These are phyloP conservation scores for Spisula subtruncata DNA, from an alignment of 2,888 invertebrate genomes.

Conservation along the genomic window DNA sequence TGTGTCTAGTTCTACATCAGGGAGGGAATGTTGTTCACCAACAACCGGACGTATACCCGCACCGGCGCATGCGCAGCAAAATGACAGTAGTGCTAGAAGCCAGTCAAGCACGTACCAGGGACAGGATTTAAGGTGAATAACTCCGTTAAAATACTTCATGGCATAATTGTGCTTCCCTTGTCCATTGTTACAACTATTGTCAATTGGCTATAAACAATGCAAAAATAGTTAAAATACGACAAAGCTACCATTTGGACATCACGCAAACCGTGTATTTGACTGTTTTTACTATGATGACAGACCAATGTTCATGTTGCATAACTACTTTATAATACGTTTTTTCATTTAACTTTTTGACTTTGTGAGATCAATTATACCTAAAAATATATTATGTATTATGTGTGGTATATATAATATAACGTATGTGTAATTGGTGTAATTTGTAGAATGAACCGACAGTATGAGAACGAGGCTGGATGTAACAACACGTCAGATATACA, in stretches of 20 bases:
- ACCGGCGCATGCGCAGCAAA: constrained; percentile 42
- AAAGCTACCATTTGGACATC: too few relatives aligned
- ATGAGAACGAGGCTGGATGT: constrained; percentile 67
- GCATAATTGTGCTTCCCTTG: too few relatives aligned
- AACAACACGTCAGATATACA: constrained; percentile 64
- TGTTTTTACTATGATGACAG: neutral
- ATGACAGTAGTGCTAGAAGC: constrained; percentile 31
- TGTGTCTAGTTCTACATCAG: constrained; percentile 68
- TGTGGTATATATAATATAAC: too few relatives aligned
- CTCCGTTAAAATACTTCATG: neutral
- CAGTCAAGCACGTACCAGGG: constrained; percentile 57
- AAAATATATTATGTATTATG: too few relatives aligned
- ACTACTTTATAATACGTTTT: too few relatives aligned
- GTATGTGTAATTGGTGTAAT: neutral
- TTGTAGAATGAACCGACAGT: constrained; percentile 50
- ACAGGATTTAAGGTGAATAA: constrained; percentile 56
- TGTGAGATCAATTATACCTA: too few relatives aligned
- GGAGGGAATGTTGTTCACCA: constrained; percentile 59
- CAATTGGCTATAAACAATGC: too few relatives aligned
- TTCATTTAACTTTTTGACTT: too few relatives aligned
- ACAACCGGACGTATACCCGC: constrained; percentile 26
- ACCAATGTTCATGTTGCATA: neutral
- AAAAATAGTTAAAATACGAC: too few relatives aligned
- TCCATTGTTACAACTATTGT: too few relatives aligned
- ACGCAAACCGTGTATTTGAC: neutral